A percentile compares a stretch with the other conserved stretches of the same genome.
Evolutionary conservation across 2,113 vertebrate genomes (phyloP).

Genomic region (Struthidea cinerea): DNA sequence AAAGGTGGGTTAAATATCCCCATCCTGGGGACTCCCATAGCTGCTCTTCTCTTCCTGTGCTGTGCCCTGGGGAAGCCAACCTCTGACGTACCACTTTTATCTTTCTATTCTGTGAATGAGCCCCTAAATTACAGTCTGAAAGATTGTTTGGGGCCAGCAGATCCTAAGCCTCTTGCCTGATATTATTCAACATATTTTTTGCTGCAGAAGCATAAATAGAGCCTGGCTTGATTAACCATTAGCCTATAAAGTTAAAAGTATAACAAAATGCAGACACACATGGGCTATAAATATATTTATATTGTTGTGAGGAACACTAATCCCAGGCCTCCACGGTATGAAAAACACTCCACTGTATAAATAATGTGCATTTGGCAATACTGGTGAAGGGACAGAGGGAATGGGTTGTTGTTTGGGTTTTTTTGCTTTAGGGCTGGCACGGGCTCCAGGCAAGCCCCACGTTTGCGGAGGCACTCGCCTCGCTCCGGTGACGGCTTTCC

Average conservation of each 20-base stretch:
- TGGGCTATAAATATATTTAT: neutral
- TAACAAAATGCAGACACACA: neutral
- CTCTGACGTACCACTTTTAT: neutral
- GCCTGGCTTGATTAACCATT: neutral
- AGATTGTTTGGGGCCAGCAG: neutral
- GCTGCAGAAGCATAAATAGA: neutral
- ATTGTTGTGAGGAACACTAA: neutral
- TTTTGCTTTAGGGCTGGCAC: neutral
- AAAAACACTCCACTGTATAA: neutral
- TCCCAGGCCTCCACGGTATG: rapidly evolving
- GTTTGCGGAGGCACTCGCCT: neutral
- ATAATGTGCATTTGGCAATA: neutral
- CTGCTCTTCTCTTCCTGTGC: neutral
- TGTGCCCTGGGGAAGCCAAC: neutral
- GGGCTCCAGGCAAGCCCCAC: neutral
- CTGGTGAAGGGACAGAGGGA: neutral
- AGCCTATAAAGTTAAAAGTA: neutral
- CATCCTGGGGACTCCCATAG: neutral
- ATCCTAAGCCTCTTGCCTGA: neutral
- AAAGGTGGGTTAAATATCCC: neutral
- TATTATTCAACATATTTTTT: neutral
- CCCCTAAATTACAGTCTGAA: neutral
- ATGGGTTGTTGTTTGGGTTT: neutral
- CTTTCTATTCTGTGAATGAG: neutral
- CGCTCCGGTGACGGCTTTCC: rapidly evolving